Conservation (phyloP, 2,888 invertebrate species). For the Bellardia pandia region DNA sequence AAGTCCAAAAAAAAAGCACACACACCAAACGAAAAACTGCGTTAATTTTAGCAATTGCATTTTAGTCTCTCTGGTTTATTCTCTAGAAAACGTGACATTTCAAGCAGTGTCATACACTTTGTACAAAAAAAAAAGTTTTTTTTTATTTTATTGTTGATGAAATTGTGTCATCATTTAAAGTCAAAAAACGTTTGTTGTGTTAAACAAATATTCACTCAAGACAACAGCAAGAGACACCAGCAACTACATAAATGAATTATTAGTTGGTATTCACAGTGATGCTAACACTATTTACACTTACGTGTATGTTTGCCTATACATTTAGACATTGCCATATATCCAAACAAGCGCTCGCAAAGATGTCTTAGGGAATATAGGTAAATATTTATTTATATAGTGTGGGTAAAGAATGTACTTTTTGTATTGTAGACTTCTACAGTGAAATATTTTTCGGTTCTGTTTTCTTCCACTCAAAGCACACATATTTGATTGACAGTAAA, state of each 20-base stretch:
- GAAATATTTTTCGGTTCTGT: neutral
- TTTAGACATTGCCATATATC: too few relatives aligned
- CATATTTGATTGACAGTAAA: constrained; percentile 1
- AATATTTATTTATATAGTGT: constrained; percentile 11
- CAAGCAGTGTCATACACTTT: constrained; percentile 61
- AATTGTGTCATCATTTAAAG: constrained; percentile 75
- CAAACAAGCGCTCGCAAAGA: neutral
- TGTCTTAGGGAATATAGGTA: neutral
- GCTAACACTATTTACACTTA: constrained; percentile 6
- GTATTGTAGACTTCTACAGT: neutral
- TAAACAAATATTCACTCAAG: constrained; percentile 36
- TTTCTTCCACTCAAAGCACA: neutral
- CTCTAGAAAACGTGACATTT: constrained; percentile 64
- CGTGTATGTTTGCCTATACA: neutral
- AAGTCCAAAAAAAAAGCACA: neutral
- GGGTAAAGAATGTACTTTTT: constrained; percentile 11
- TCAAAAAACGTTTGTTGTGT: constrained; percentile 71
- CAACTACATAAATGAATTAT: constrained; percentile 31
- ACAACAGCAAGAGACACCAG: constrained; percentile 19
- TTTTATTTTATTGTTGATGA: constrained; percentile 49
- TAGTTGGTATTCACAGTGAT: constrained; percentile 47
- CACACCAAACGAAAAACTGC: neutral
- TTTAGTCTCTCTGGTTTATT: constrained; percentile 2
- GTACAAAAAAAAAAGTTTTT: constrained; percentile 17
- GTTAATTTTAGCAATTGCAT: constrained; percentile 1